Conservation (phyloP, 2,113 vertebrate genomes). For the Pithys albifrons region DNA sequence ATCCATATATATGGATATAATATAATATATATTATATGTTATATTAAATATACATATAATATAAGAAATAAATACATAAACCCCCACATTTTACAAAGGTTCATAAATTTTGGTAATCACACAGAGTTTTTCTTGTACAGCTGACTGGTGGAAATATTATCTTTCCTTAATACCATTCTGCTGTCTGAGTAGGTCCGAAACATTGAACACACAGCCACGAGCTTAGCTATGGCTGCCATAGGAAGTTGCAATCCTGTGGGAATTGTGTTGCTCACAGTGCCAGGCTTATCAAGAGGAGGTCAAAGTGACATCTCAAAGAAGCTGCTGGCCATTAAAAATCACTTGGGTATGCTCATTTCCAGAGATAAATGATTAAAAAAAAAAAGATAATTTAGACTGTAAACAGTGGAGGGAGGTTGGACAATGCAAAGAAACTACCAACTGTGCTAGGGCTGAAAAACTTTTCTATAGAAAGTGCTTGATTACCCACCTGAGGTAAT, state of each 20-base stretch:
- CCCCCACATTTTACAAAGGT: background rate
- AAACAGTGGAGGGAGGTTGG: background rate
- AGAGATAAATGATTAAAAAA: background rate
- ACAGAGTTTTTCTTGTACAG: background rate
- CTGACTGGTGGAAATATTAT: background rate
- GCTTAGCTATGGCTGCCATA: slow-evolving; percentile 31
- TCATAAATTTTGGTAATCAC: background rate
- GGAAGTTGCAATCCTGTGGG: background rate
- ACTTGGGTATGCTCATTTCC: background rate
- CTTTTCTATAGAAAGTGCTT: background rate
- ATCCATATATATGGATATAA: too few relatives aligned
- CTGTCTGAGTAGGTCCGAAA: background rate
- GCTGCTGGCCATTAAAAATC: background rate
- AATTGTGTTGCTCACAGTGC: background rate
- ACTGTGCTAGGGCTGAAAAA: background rate
- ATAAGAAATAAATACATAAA: background rate
- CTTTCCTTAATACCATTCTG: background rate
- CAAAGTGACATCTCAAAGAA: background rate
- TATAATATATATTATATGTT: too few relatives aligned
- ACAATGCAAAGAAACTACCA: background rate
- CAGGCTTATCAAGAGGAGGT: background rate
- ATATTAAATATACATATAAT: too few relatives aligned
- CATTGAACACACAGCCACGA: background rate
- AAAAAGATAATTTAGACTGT: background rate
- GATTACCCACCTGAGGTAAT: background rate